Evolutionary conservation across 2,888 invertebrate genomes (phyloP), one percentile per base, ranked within the genome.

Genomic region (Liopterus haemorrhoidalis): DNA sequence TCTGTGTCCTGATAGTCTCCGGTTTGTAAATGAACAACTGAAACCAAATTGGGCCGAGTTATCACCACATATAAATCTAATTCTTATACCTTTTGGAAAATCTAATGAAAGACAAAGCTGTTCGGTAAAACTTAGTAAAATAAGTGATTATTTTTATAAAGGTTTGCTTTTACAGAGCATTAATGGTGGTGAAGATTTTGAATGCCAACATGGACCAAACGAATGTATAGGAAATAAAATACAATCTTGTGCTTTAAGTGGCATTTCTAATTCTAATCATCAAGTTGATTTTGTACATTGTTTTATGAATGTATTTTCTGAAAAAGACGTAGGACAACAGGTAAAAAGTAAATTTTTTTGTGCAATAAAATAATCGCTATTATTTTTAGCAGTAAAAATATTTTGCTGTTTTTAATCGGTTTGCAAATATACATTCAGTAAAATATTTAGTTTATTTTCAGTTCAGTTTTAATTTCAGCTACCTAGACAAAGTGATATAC

Each of bases 41-140:
- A 62, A 65, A 27, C 78, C 78, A 1, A 63, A 71, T 1, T 68
- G 75, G 58, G 58, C 66, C 3, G 58, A 70, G 32, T 59, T 81
- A 28, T 66, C 71, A 5, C 58, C 71, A 8, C 70, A 73, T 54
- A 57, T 81, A 4, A 64, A 69, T 27, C 57, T 81, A 9, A 62
- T 65, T 12, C 64, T 81, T 21, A 67, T 81, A 35, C 81, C 82
- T 1, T 82, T 81, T 58, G 82, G 82, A 33, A 81, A 81, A 64
- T 73, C 80, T 5, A 59, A 56, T 56, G 81, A 81, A 62, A 70
- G 68, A 14, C 18, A 11, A 16, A 3, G n/a, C n/a, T n/a, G n/a
- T n/a, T n/a, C n/a, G n/a, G 14, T 12, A 21, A 11, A 9, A 9
- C 21, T 21, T 36, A 11, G 9, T 14, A n/a, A 9, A 38, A 16